Evolutionary conservation across 2,113 vertebrate genomes (phyloP).

Genomic region (Rhinolophus sinicus): DNA sequence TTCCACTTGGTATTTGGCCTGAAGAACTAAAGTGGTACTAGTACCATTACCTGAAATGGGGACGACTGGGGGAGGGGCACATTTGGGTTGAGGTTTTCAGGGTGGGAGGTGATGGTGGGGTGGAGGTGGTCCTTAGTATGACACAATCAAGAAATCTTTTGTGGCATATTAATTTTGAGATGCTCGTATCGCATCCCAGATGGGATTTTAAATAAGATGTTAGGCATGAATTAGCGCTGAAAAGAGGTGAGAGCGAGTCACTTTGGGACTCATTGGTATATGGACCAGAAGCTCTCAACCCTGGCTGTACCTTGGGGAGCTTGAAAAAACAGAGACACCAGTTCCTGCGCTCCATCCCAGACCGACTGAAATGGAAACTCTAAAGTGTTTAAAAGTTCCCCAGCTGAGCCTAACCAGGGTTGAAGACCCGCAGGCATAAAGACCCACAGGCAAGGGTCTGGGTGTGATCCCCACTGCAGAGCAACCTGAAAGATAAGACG

Average conservation of each 20-base stretch:
- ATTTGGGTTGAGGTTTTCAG: not conserved
- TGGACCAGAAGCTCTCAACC: too few species aligned
- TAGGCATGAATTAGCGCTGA: not conserved
- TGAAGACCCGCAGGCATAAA: not conserved
- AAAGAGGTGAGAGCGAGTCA: not conserved
- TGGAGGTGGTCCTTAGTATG: not conserved
- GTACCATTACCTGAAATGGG: not conserved
- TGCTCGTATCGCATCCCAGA: fast-evolving
- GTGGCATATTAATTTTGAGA: not conserved
- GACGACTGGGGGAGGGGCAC: too few species aligned
- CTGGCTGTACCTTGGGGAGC: not conserved
- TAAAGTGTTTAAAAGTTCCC: not conserved
- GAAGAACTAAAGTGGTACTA: not conserved
- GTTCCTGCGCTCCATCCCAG: not conserved
- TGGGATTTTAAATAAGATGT: not conserved
- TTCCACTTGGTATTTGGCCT: not conserved
- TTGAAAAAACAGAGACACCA: not conserved
- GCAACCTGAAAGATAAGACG: not conserved
- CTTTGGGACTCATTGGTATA: not conserved
- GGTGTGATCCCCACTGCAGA: not conserved
- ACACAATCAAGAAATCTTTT: not conserved
- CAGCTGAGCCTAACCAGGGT: not conserved
- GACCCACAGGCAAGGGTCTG: too few species aligned
- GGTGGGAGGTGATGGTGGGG: not conserved
- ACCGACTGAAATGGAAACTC: not conserved